Base-by-base conservation (phyloP, 2,888 invertebrate species). In the Ariolimax columbianus region DNA sequence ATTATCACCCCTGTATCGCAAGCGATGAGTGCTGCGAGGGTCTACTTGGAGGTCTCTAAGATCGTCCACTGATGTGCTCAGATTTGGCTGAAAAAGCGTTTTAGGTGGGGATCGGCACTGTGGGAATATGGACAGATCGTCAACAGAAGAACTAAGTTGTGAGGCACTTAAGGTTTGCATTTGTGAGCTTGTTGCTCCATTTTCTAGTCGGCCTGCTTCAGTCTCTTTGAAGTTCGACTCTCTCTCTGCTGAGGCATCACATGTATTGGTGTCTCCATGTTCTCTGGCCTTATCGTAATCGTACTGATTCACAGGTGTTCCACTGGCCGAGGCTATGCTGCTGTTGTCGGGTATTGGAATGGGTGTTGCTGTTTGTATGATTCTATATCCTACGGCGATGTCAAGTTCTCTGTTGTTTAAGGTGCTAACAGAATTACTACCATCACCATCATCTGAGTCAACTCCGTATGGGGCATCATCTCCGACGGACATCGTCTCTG, bases 401-500 rank as follows among this genome's bases (percentile, higher is more conserved):
- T 63, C 33, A 26, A 43, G 26, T 23, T 75, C 38, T 82, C 75
- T 75, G 43, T 17, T 63, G 30, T 66, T 30, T 47, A 68, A 26
- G 19, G 40, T 77, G 2, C 47, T 59, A 19, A 51, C 43, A 38
- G 55, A 70, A 38, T 70, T 30, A 26, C 51, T 40, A 33, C 36
- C 66, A 47, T 51, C 68, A 36, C 55, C 83, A 9, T 63, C 83
- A 11, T 77, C 77, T 26, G 59, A 66, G 38, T 55, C 38, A 43
- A 55, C 84, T 9, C 43, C 79, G 23, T 59, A 63, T 23, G 82
- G 73, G 23, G 47, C 72, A 11, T 84, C 84, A 23, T 84, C 84
- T 55, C 77, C 84, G 23, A 79, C 72, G 9, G 84, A 84, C 84
- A 84, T 84, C 7, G 84, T 84, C 72, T 84, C 84, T n/a, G 84